A percentile compares a stretch with the other conserved stretches of the same genome.
Evolutionary conservation across 2,113 vertebrate genomes (phyloP).

Genomic region (Ictidomys tridecemlineatus): DNA sequence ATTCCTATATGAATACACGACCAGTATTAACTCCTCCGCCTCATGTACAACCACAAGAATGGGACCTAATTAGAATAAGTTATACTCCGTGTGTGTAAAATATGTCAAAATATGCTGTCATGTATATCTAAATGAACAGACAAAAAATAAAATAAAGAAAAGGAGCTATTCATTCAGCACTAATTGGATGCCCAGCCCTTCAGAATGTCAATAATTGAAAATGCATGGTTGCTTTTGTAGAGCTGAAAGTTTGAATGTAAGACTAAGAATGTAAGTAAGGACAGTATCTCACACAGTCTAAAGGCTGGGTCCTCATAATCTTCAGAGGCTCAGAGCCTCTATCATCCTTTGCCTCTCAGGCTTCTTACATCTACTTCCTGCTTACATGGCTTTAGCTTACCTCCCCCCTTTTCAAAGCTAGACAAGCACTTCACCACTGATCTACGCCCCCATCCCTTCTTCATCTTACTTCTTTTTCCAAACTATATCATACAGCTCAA

Average conservation of each 20-base stretch:
- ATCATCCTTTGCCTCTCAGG: neutral
- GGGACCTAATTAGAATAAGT: too few species aligned
- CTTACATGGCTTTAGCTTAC: neutral
- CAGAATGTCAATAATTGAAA: neutral
- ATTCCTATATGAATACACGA: neutral
- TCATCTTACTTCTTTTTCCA: neutral
- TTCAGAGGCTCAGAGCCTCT: neutral
- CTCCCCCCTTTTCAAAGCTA: neutral
- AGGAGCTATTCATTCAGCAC: neutral
- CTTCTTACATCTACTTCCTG: neutral
- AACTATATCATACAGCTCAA: neutral
- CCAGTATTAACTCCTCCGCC: too few species aligned
- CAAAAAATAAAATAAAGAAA: neutral
- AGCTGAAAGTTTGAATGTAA: neutral
- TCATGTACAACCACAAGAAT: too few species aligned
- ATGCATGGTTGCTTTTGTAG: neutral
- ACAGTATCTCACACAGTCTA: neutral
- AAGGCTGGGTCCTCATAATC: neutral
- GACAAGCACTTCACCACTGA: too few species aligned
- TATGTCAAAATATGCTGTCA: too few species aligned
- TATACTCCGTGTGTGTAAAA: too few species aligned
- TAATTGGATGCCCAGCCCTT: neutral
- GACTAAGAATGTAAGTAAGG: neutral
- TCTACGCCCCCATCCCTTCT: too few species aligned
- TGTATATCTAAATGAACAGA: too few species aligned